Conservation (phyloP, 2,888 invertebrate species). For the Thymelicus acteon region DNA sequence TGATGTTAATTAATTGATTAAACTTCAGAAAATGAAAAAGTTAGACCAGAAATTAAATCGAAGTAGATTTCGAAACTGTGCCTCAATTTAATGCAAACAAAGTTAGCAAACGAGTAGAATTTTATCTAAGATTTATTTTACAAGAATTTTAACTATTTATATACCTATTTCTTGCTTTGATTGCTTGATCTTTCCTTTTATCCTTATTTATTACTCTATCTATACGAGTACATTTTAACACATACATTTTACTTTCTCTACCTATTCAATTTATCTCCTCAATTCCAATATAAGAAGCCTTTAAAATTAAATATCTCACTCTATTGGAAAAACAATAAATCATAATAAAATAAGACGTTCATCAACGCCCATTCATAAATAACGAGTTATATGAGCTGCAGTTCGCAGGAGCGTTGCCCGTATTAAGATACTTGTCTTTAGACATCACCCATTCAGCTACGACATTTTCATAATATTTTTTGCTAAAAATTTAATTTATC, state of each 20-base stretch:
- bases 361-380: slow-evolving; percentile 34
- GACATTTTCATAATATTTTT: slow-evolving; percentile 20
- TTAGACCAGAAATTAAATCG: no score
- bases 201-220: no score
- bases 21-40: no score
- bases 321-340: slow-evolving; percentile 31
- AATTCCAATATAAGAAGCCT: slow-evolving; percentile 9
- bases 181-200: no score
- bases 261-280: neutral
- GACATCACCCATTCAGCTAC: neutral
- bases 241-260: neutral
- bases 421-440: slow-evolving; percentile 13
- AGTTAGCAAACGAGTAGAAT: no score
- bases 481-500: neutral
- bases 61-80: no score
- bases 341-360: slow-evolving; percentile 34
- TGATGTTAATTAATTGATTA: neutral
- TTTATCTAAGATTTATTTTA: no score
- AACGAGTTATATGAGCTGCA: slow-evolving; percentile 19
- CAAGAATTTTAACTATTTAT: no score
- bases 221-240: no score
- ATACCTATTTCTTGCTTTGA: no score
- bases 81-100: no score
- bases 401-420: slow-evolving; percentile 22
- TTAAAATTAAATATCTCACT: slow-evolving; percentile 24